Evolutionary conservation across 2,113 vertebrate species (phyloP).

Genomic region (Sinocyclocheilus rhinocerous): DNA sequence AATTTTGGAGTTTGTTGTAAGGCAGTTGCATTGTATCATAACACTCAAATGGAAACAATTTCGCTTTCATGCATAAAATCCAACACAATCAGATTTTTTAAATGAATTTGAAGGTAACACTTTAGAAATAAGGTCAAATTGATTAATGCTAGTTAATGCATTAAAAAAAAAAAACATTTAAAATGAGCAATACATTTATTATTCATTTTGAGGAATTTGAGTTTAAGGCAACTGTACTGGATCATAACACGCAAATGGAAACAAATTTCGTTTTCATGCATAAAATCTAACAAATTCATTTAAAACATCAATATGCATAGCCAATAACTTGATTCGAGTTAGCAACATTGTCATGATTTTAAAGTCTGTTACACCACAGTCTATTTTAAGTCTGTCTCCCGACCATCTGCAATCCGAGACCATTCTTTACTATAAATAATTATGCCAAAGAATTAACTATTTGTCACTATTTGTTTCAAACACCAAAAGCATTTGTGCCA

Average conservation of each 20-base stretch:
- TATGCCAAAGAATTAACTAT: background rate
- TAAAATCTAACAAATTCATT: background rate
- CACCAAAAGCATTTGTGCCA: background rate
- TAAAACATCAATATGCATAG: background rate
- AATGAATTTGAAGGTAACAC: too few species aligned
- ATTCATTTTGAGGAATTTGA: too few species aligned
- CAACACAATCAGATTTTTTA: background rate
- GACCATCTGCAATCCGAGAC: background rate
- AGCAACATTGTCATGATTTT: background rate
- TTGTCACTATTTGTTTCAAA: constrained; percentile 18
- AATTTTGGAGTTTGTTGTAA: too few species aligned
- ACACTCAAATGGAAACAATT: too few species aligned
- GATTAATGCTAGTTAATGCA: too few species aligned
- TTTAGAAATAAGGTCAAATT: too few species aligned
- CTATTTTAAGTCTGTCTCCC: constrained; percentile 11
- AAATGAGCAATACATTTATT: too few species aligned
- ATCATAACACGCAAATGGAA: too few species aligned
- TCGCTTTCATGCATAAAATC: background rate
- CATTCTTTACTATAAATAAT: constrained; percentile 43
- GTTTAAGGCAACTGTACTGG: too few species aligned
- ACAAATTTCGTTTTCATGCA: too few species aligned
- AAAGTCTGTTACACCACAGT: background rate
- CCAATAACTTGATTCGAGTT: background rate
- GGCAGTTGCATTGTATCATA: too few species aligned
- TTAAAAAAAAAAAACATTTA: too few species aligned